These are phyloP conservation scores for Therioaphis trifolii DNA, from an alignment of 2,888 invertebrate species.

Conservation along the genomic window DNA sequence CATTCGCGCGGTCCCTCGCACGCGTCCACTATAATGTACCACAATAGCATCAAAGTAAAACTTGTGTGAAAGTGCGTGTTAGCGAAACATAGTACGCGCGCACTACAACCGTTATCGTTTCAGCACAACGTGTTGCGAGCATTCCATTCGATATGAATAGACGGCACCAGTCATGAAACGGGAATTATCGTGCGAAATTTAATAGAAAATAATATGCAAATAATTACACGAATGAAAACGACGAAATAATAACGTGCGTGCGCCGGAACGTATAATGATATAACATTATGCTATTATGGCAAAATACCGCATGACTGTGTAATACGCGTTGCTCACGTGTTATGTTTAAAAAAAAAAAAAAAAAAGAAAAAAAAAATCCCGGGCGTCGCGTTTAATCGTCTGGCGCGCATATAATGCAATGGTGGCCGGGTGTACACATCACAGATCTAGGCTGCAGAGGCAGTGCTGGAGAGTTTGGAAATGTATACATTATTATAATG, in stretches of 20 bases:
- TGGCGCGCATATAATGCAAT: no score
- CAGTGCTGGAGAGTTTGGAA: neutral
- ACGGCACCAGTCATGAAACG: neutral
- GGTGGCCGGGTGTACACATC: no score
- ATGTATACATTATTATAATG: neutral
- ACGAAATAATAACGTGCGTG: no score
- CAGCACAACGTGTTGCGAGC: no score
- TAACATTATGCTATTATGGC: constrained; percentile 2
- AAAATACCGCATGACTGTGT: no score
- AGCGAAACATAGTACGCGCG: no score
- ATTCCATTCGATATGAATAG: no score
- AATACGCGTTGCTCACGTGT: neutral
- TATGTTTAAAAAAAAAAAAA: neutral
- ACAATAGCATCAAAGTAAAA: neutral
- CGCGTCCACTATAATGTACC: no score
- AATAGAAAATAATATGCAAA: neutral
- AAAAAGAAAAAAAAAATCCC: neutral
- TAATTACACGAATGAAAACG: neutral
- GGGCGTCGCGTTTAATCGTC: neutral
- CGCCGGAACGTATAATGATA: neutral
- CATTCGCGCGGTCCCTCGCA: no score
- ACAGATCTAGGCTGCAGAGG: neutral
- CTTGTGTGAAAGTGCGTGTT: no score
- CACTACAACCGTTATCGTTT: no score
- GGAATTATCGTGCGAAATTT: neutral